Evolutionary conservation across 2,113 vertebrate species (phyloP), one percentile per base, ranked within the genome.

Genomic region (Cottus gobio): DNA sequence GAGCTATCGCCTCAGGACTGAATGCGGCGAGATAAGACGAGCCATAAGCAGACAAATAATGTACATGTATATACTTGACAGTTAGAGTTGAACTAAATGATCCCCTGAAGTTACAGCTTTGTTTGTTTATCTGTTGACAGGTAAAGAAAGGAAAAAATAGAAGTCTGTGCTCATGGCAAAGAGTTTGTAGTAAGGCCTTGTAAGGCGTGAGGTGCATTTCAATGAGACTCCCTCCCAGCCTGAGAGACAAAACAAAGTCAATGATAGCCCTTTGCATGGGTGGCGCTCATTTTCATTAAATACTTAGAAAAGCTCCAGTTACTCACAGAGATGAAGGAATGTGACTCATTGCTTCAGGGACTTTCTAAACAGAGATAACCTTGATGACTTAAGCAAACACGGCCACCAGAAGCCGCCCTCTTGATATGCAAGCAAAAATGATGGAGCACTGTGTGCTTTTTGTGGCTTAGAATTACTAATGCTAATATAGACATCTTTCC

Each of bases 271-370:
- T 81, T 84, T 36, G 80, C 72, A 63, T 54, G 68, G 77, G 60
- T 84, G 67, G 87, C 22, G n/a, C 87, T 89, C 48, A 91, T 92
- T 90, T 90, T 63, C 82, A 90, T 90, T 85, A 93, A 89, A 77
- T 75, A 71, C 89, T 84, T 60, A 64, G 64, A 88, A 85, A 86
- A 69, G 39, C 67, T 82, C 52, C n/a, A 71, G 73, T 91, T 90
- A 88, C 89, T 91, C 85, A 89, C 67, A 30, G 71, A 82, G 75
- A 86, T 82, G 30, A 80, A 91, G 87, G 83, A 88, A 82, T 72
- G 70, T 80, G 86, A 91, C 66, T 86, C 83, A 77, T 34, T 83
- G 89, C 90, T 79, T 63, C 42, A 31, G 82, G 84, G 87, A 75
- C 57, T 72, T 79, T 84, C 57, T 37, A 54, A 74, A 75, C 65